Evolutionary conservation across 2,113 vertebrate genomes (phyloP).

Genomic region (Carettochelys insculpta): DNA sequence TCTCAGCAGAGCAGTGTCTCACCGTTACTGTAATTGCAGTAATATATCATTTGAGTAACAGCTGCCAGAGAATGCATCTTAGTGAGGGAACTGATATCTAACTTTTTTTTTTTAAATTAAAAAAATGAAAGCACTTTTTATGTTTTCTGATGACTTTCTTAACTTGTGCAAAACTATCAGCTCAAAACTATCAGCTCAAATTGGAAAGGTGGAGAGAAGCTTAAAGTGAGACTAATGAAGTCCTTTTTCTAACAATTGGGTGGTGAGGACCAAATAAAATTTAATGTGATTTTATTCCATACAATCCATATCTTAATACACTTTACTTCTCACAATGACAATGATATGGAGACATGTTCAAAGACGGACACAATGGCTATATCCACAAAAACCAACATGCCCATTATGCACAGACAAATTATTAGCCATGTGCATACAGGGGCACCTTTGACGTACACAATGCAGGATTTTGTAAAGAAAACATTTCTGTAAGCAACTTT

Average conservation of each 20-base stretch:
- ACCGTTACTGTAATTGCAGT: not conserved
- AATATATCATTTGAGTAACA: not conserved
- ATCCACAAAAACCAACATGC: not conserved
- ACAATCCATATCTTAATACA: not conserved
- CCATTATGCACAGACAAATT: not conserved
- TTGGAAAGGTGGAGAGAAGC: not conserved
- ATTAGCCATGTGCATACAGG: not conserved
- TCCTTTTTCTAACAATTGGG: not conserved
- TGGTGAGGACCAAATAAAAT: not conserved
- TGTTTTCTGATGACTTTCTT: not conserved
- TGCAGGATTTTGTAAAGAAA: not conserved
- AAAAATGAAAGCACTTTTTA: not conserved
- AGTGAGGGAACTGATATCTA: not conserved
- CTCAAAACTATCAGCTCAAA: too few species aligned
- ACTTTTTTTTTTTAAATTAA: not conserved
- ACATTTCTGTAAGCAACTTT: not conserved
- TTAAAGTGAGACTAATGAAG: not conserved
- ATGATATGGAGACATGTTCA: not conserved
- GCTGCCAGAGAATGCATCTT: not conserved
- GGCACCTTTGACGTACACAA: not conserved
- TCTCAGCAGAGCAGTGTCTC: not conserved
- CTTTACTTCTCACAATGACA: not conserved
- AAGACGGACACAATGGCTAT: not conserved
- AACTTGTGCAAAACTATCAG: not conserved
- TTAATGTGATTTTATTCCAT: not conserved